Evolutionary conservation across 2,113 vertebrate species (phyloP).

Genomic region (Spheniscus mendiculus): DNA sequence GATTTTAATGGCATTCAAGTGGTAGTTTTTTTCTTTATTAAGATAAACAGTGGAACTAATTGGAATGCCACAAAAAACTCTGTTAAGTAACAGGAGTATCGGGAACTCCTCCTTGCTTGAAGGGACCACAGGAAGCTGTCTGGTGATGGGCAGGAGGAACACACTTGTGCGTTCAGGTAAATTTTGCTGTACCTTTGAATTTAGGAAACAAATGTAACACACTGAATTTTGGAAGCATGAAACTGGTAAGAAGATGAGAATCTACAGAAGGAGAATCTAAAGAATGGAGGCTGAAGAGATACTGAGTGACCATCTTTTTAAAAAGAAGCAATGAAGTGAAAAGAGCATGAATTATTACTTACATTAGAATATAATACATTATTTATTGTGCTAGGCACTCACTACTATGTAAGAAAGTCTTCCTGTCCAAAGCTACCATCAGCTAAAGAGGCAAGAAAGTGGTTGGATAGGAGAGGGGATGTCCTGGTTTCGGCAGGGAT

Average conservation of each 20-base stretch:
- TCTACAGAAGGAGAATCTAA: background rate
- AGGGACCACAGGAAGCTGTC: background rate
- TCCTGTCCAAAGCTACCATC: background rate
- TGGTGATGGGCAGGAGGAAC: background rate
- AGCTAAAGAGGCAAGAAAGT: background rate
- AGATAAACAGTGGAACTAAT: conserved; percentile 30
- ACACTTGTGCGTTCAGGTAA: background rate
- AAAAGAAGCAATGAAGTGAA: background rate
- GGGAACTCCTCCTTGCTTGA: background rate
- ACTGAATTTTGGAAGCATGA: background rate
- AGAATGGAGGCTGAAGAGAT: background rate
- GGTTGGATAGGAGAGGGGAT: background rate
- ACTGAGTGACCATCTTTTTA: background rate
- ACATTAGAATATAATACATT: background rate
- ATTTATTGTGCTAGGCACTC: background rate
- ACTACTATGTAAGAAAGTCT: rapidly evolving
- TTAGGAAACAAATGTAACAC: background rate
- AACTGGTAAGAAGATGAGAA: background rate
- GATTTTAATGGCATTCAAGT: background rate
- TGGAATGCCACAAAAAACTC: background rate
- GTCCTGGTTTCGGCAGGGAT: too few species aligned
- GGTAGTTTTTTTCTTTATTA: background rate
- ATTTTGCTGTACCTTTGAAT: background rate
- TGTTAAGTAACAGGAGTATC: background rate
- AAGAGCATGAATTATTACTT: background rate